Percentiles rank a stretch among this genome's conserved stretches.
These are phyloP conservation scores for Nudaria mundana DNA, from an alignment of 2,888 invertebrate species.

Conservation along the genomic window DNA sequence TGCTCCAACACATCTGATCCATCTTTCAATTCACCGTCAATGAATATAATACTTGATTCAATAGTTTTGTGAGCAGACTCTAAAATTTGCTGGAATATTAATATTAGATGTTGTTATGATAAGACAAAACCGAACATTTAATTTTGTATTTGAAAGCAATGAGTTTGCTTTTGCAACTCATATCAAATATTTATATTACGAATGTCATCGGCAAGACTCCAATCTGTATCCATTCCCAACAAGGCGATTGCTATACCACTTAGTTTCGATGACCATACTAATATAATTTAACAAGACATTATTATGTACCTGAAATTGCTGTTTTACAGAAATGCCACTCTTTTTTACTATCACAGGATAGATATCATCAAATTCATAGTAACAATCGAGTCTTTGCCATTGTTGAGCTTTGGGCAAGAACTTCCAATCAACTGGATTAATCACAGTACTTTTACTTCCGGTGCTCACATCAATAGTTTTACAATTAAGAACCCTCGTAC, in stretches of 20 bases:
- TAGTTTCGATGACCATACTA: too few species aligned
- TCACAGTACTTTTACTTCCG: conserved; percentile 60
- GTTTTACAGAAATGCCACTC: conserved; percentile 83
- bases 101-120: neutral
- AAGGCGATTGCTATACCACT: too few species aligned
- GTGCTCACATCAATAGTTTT: conserved; percentile 83
- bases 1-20: conserved; percentile 83
- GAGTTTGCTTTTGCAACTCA: too few species aligned
- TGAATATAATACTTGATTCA: conserved; percentile 84
- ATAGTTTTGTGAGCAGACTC: conserved; percentile 81
- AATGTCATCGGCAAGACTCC: too few species aligned
- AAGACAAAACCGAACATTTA: neutral
- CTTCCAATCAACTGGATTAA: conserved; percentile 89
- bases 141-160: too few species aligned
- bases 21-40: conserved; percentile 87
- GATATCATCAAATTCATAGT: conserved; percentile 87
- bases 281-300: too few species aligned
- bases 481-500: conserved; percentile 80
- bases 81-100: conserved; percentile 80
- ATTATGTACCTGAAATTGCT: conserved; percentile 83
- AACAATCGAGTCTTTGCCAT: conserved; percentile 89
- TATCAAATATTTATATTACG: too few species aligned
- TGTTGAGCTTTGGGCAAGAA: conserved; percentile 85
- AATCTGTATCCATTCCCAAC: too few species aligned
- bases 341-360: conserved; percentile 85